Conservation (phyloP, 2,797 vertebrate species). For the Phalanger gymnotis region DNA sequence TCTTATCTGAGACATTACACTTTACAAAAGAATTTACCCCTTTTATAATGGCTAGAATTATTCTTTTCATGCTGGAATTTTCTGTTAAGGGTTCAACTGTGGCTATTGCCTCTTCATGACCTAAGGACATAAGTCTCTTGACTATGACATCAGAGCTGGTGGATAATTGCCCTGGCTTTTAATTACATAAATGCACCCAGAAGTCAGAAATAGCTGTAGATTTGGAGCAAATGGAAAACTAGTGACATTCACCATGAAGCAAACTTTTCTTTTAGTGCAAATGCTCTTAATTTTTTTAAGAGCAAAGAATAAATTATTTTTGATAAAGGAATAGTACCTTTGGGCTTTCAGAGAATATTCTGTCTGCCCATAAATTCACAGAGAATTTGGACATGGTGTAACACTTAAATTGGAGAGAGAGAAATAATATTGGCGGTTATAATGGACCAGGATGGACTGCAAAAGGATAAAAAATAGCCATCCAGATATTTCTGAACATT, state of each 20-base stretch:
- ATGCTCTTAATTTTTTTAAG: conserved; percentile 27
- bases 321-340: conserved; percentile 21
- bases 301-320: conserved; percentile 19
- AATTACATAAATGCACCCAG: conserved; percentile 3
- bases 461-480: conserved; percentile 10
- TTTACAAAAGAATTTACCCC: conserved; percentile 28
- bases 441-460: conserved; percentile 14
- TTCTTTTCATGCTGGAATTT: conserved; percentile 12
- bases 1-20: conserved; percentile 23
- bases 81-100: conserved; percentile 13
- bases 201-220: conserved; percentile 30
- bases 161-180: neutral
- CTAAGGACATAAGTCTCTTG: conserved; percentile 13
- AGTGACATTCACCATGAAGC: neutral
- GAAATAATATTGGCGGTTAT: neutral
- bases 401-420: neutral
- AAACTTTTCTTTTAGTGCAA: conserved; percentile 11
- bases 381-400: conserved; percentile 14
- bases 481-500: conserved; percentile 17
- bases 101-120: neutral
- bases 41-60: conserved; percentile 12
- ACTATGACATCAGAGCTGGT: neutral
- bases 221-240: conserved; percentile 29
- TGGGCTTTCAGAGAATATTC: conserved; percentile 16
- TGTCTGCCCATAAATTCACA: conserved; percentile 2